Conservation (phyloP, 2,888 invertebrate species). For the Drosophila koepferae region DNA sequence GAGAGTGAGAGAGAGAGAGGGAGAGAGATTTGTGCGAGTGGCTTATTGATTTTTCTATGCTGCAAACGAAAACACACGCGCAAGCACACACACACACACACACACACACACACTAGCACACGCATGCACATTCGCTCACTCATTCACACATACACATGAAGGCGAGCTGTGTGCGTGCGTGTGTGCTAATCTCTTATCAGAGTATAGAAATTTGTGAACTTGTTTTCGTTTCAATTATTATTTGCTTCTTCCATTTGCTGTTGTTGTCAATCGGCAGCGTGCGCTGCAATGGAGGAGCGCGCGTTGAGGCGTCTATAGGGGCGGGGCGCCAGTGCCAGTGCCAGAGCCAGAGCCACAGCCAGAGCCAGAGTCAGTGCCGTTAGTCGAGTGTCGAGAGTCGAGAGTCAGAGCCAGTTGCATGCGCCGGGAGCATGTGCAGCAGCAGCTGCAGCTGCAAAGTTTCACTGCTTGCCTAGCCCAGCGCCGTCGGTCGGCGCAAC, state of each 20-base stretch:
- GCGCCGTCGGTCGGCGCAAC: conserved; percentile 19
- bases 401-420: conserved; percentile 40
- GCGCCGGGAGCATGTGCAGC: conserved; percentile 62
- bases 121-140: conserved; percentile 6
- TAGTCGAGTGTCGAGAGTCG: conserved; percentile 1
- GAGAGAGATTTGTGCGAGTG: conserved; percentile 24
- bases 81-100: conserved; percentile 7
- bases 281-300: conserved; percentile 61
- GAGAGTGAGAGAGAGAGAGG: conserved; percentile 19
- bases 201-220: conserved; percentile 53
- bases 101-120: conserved; percentile 7
- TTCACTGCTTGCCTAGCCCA: conserved; percentile 20
- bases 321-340: conserved; percentile 10
- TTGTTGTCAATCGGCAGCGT: conserved; percentile 28
- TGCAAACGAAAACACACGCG: conserved; percentile 28
- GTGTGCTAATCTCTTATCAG: conserved; percentile 74
- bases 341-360: conserved; percentile 1
- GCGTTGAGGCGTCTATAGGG: conserved; percentile 45
- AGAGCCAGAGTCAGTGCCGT: conserved; percentile 16
- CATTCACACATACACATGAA: conserved; percentile 10
- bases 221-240: conserved; percentile 42
- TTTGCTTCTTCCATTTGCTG: conserved; percentile 14
- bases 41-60: conserved; percentile 65
- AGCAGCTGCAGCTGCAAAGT: conserved; percentile 29
- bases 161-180: conserved; percentile 10